Percentiles rank a stretch among this genome's conserved stretches.
Evolutionary conservation across 2,797 vertebrate genomes (phyloP).

Genomic region (Cuculus canorus): DNA sequence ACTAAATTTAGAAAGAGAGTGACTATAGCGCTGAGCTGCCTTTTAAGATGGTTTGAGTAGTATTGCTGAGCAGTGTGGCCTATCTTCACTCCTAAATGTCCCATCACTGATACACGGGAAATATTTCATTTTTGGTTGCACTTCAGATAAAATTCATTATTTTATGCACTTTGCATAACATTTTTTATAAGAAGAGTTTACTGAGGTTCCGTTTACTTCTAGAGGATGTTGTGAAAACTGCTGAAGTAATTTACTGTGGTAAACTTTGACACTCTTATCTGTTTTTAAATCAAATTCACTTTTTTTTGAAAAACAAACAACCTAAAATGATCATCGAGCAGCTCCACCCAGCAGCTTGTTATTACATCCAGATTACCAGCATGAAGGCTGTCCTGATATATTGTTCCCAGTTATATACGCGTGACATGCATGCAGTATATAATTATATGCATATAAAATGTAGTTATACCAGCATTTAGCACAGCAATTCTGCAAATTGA

Average conservation of each 20-base stretch:
- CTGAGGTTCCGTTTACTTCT: background rate
- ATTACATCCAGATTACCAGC: background rate
- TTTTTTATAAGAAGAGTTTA: background rate
- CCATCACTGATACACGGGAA: background rate
- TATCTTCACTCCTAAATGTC: background rate
- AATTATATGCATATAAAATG: background rate
- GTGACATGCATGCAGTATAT: background rate
- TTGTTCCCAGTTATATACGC: background rate
- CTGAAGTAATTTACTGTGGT: background rate
- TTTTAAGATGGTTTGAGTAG: background rate
- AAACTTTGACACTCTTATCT: background rate
- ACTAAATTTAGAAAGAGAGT: conserved; percentile 10
- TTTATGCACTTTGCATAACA: background rate
- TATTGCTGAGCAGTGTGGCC: background rate
- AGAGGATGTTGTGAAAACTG: background rate
- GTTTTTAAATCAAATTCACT: background rate
- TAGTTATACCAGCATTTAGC: background rate
- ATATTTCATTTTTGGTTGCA: background rate
- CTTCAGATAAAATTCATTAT: background rate
- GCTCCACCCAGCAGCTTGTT: background rate
- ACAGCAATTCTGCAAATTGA: background rate
- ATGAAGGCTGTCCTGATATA: background rate
- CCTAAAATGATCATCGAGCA: background rate
- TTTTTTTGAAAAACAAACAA: background rate
- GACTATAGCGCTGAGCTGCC: background rate